Evolutionary conservation across 2,797 vertebrate genomes (phyloP).

Genomic region (Psittacula derbiana): DNA sequence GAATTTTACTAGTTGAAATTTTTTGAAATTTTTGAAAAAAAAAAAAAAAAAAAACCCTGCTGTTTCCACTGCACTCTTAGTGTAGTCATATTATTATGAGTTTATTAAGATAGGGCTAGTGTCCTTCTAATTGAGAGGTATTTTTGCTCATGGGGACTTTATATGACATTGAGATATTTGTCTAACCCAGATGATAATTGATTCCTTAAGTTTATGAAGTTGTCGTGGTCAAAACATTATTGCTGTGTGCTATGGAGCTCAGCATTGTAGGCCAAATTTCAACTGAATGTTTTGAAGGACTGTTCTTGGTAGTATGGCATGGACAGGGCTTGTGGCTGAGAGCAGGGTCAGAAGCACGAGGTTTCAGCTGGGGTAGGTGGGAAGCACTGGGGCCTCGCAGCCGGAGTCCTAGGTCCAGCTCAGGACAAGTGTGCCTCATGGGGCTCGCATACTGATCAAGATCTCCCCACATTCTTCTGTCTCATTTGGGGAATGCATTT

Average conservation of each 20-base stretch:
- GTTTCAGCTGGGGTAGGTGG: background rate
- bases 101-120: background rate
- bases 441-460: background rate
- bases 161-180: background rate
- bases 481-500: background rate
- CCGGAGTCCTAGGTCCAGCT: background rate
- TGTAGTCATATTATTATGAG: rapidly evolving
- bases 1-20: background rate
- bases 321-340: background rate
- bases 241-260: background rate
- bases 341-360: background rate
- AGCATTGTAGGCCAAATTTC: background rate
- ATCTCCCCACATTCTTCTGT: background rate
- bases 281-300: background rate
- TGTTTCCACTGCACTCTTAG: background rate
- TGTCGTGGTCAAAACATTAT: background rate
- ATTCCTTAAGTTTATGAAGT: background rate
- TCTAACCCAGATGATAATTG: background rate
- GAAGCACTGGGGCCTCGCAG: background rate
- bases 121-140: background rate
- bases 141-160: background rate
- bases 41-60: no score
- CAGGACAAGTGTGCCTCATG: rapidly evolving
- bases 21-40: no score
- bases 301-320: rapidly evolving